phyloP scores from a whole-genome alignment of 2,113 vertebrate genomes.

The Oreochromis niloticus region DNA sequence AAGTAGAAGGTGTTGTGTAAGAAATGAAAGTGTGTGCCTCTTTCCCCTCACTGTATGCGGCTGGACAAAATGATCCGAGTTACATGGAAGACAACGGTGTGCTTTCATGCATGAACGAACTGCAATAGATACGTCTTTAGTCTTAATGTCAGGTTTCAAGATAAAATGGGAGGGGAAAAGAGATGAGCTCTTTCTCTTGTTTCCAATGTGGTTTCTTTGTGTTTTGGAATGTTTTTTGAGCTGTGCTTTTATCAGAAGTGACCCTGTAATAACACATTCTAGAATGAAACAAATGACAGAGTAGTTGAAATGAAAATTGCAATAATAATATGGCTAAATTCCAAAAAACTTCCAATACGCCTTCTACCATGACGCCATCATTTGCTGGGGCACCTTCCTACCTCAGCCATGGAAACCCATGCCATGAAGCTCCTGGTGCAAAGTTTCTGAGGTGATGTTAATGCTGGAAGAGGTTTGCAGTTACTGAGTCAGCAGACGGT shows the following conservation, averaged over 20 bases:
- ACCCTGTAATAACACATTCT: neutral
- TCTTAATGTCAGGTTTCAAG: neutral
- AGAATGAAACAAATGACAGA: neutral
- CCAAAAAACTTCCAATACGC: neutral
- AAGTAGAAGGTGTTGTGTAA: constrained; percentile 44
- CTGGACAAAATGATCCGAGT: neutral
- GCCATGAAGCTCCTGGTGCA: neutral
- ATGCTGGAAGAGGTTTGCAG: neutral
- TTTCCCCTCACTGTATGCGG: neutral
- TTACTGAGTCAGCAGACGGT: neutral
- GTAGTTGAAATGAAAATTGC: neutral
- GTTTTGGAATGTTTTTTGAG: neutral
- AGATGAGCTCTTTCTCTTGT: neutral
- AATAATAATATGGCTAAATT: neutral
- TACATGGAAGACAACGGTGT: neutral
- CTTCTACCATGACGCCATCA: neutral
- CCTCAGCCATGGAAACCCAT: neutral
- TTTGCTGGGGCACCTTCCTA: neutral
- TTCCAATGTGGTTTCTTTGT: neutral
- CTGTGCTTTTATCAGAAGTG: neutral
- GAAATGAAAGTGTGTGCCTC: constrained; percentile 19
- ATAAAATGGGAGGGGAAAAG: neutral
- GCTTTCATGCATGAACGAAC: constrained; percentile 10
- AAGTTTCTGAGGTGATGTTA: neutral
- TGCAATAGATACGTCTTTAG: neutral